phyloP scores from a whole-genome alignment of 2,113 vertebrate genomes.

The Anarhynchus alexandrinus region DNA sequence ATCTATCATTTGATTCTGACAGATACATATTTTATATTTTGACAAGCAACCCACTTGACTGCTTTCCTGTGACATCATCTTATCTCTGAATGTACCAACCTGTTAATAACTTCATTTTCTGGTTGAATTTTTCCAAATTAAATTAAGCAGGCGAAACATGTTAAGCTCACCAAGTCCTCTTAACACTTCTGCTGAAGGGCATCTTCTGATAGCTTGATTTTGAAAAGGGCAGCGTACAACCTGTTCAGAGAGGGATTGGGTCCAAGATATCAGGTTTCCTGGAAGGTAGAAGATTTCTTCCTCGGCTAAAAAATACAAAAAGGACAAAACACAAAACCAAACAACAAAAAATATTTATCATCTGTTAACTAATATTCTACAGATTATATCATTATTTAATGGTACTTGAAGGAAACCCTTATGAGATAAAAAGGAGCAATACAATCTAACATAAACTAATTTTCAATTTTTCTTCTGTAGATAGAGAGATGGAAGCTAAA shows the following conservation, averaged over 20 bases:
- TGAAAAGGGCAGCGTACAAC: conserved; percentile 78
- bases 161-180: conserved; percentile 77
- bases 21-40: conserved; percentile 78
- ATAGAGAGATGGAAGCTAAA: conserved; percentile 16
- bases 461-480: conserved; percentile 31
- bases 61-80: conserved; percentile 72
- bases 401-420: conserved; percentile 28
- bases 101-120: conserved; percentile 86
- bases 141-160: conserved; percentile 78
- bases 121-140: conserved; percentile 82
- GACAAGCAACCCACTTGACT: conserved; percentile 77
- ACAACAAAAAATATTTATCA: not conserved
- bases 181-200: conserved; percentile 78
- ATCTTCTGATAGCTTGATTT: conserved; percentile 72
- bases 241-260: conserved; percentile 72
- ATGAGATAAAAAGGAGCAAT: conserved; percentile 25
- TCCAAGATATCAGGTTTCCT: conserved; percentile 66
- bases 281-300: conserved; percentile 69
- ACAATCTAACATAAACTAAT: conserved; percentile 26
- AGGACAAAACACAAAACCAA: not conserved
- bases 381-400: not conserved
- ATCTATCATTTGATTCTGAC: conserved; percentile 73
- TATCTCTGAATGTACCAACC: conserved; percentile 68
- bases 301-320: not conserved
- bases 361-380: not conserved